Base-by-base conservation (phyloP, 2,888 invertebrate genomes). In the Adineta ricciae region DNA sequence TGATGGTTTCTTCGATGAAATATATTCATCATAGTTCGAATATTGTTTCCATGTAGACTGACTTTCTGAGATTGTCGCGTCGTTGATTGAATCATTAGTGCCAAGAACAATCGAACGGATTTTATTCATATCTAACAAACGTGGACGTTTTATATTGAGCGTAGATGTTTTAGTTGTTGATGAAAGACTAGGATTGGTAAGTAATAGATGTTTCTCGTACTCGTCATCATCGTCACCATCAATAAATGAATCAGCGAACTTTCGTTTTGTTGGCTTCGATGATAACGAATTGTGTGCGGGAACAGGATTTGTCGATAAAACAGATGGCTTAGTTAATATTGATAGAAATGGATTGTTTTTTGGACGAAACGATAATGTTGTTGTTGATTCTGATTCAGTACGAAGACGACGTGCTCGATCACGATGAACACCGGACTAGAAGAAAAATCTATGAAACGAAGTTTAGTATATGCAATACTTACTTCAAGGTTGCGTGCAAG, bases 91-190 rank as follows among this genome's bases (percentile, higher is more conserved):
- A 19, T 41, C n/a, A 41, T 78, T 41, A n/a, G 21, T 78, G 24
- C 78, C 78, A 21, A 78, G 78, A 14, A 78, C 78, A 78, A 41
- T n/a, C 2, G 78, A 41, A 38, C 78, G 78, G 41, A 78, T 78
- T 41, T 41, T 78, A 78, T 41, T n/a, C 78, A 78, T 78, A 78
- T 78, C 78, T 21, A 78, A n/a, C 19, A n/a, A 11, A 41, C 78
- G 78, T 41, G 78, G 41, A 41, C 78, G 78, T 78, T 78, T 64
- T 19, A 64, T 64, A 32, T 32, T 64, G 32, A 36, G 16, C 32
- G 27, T 64, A 14, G 64, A 5, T 32, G 32, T 36, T 64, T 64
- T 64, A n/a, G 1, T 27, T 64, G 64, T 41, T 38, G 41, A 41
- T 41, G 1, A 78, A 24, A n/a, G 41, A 41, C 24, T n/a, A 78